Evolutionary conservation across 2,888 invertebrate genomes (phyloP).

Genomic region (Azorinus chamasolen): DNA sequence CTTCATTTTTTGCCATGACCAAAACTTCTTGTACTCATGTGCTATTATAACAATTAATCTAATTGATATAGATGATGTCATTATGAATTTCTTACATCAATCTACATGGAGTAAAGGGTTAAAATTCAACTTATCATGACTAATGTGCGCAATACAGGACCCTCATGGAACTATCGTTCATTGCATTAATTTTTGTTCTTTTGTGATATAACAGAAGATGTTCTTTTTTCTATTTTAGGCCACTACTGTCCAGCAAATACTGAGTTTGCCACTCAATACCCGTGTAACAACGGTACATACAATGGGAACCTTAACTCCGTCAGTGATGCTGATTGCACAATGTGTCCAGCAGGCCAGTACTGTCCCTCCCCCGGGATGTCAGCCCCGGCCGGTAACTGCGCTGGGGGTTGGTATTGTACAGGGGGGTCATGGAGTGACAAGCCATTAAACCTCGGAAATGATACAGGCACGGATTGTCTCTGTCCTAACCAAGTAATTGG

Average conservation of each 20-base stretch:
- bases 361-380: slow-evolving; percentile 79
- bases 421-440: slow-evolving; percentile 79
- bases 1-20: no score
- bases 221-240: slow-evolving; percentile 71
- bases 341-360: slow-evolving; percentile 82
- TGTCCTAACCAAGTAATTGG: slow-evolving; percentile 81
- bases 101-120: no score
- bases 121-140: no score
- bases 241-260: slow-evolving; percentile 79
- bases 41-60: no score
- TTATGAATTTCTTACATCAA: no score
- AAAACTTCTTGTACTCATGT: no score
- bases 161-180: no score
- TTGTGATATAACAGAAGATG: no score
- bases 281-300: slow-evolving; percentile 82
- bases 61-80: no score
- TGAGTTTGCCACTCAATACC: slow-evolving; percentile 79
- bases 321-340: slow-evolving; percentile 73
- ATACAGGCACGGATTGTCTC: slow-evolving; percentile 70
- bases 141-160: no score
- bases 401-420: slow-evolving; percentile 83
- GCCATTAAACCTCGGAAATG: slow-evolving; percentile 78
- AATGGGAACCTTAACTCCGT: slow-evolving; percentile 77
- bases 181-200: no score
- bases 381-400: slow-evolving; percentile 79